These are phyloP conservation scores for Oopsacas minuta DNA, from an alignment of 37 sponge, comb jelly and placozoan species.

Conservation along the genomic window DNA sequence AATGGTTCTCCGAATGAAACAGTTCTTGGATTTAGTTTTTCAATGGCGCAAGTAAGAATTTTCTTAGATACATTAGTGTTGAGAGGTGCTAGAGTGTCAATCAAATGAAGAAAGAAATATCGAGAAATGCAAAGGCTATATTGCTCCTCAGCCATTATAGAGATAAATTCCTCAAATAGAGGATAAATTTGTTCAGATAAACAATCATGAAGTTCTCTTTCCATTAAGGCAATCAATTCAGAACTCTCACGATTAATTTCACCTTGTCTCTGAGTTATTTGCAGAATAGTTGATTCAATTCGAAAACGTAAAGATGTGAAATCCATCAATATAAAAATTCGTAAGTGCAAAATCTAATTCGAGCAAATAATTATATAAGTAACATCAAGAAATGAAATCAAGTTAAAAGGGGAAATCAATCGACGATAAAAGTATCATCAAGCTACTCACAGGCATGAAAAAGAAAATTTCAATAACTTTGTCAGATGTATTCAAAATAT, in stretches of 20 bases:
- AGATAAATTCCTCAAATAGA: neutral
- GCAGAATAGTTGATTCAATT: neutral
- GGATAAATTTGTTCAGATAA: neutral
- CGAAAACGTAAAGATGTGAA: neutral
- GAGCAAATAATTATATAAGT: too few species aligned
- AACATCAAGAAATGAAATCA: too few species aligned
- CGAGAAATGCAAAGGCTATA: neutral
- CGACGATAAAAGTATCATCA: too few species aligned
- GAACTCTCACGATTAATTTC: neutral
- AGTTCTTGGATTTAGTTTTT: conserved; percentile 9
- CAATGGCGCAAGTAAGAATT: neutral
- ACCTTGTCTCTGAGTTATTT: neutral
- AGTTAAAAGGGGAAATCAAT: too few species aligned
- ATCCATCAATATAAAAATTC: neutral
- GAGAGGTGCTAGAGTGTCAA: neutral
- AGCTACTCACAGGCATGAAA: too few species aligned
- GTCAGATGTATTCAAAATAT: too few species aligned
- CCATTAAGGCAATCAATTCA: neutral
- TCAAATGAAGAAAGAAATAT: neutral
- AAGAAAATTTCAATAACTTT: too few species aligned
- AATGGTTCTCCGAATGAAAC: neutral
- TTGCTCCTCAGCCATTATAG: conserved; percentile 5
- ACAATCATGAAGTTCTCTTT: neutral
- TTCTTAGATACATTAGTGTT: neutral
- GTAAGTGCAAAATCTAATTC: too few species aligned